Conservation (phyloP, 2,113 vertebrate genomes). For the Sminthopsis crassicaudata region DNA sequence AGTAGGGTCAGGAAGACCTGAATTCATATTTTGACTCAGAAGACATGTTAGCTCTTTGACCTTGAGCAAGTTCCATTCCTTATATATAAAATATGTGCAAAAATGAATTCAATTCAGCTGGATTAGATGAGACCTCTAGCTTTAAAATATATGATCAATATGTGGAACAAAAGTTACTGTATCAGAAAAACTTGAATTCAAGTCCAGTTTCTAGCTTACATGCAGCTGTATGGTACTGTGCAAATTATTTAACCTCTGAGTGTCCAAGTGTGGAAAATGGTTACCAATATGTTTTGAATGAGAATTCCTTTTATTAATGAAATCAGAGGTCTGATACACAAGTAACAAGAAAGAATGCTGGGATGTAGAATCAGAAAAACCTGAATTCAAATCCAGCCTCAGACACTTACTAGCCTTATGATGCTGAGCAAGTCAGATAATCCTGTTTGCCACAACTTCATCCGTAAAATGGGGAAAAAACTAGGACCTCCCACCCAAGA, state of each 20-base stretch:
- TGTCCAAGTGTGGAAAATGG: not conserved
- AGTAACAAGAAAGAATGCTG: not conserved
- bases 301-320: not conserved
- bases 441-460: not conserved
- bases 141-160: not conserved
- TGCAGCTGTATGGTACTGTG: too few relatives aligned
- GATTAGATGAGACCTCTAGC: not conserved
- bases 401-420: not conserved
- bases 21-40: not conserved
- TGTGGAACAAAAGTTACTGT: not conserved
- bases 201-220: too few relatives aligned
- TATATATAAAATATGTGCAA: not conserved
- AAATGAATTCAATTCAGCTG: not conserved
- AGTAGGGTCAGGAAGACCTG: not conserved
- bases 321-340: not conserved
- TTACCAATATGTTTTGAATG: not conserved
- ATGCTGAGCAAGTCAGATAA: not conserved
- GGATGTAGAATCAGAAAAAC: not conserved
- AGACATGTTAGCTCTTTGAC: not conserved
- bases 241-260: not conserved
- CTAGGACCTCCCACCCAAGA: too few relatives aligned
- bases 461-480: not conserved
- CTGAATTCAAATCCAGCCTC: not conserved
- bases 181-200: not conserved
- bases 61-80: not conserved